A percentile compares a stretch with the other conserved stretches of the same genome.
Conservation (phyloP, 2,888 invertebrate genomes). For the Bellardia bayeri region DNA sequence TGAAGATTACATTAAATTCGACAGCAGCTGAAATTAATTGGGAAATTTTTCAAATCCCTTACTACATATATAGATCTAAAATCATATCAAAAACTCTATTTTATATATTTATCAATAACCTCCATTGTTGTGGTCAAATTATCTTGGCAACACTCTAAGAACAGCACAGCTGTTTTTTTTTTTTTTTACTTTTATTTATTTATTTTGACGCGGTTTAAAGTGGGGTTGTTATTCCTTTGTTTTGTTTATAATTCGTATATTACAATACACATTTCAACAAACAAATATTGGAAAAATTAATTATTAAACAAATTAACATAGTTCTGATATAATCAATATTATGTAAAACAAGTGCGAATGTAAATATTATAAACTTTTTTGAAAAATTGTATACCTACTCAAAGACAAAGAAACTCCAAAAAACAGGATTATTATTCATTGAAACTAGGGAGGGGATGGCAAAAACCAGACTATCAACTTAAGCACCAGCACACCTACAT, state of each 20-base stretch:
- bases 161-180: slow-evolving; percentile 26
- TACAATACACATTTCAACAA: slow-evolving; percentile 37
- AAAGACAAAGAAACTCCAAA: neutral
- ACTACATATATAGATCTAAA: no score
- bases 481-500: slow-evolving; percentile 28
- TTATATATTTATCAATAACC: no score
- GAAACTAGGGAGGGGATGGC: neutral
- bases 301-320: slow-evolving; percentile 2
- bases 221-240: slow-evolving; percentile 23
- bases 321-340: slow-evolving; percentile 3
- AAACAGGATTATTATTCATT: slow-evolving; percentile 20
- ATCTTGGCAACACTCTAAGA: neutral
- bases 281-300: slow-evolving; percentile 12
- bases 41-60: no score
- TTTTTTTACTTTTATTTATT: slow-evolving; percentile 39
- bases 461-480: slow-evolving; percentile 51
- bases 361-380: neutral
- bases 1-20: no score
- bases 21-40: no score
- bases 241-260: slow-evolving; percentile 39
- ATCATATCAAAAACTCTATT: no score
- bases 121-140: neutral
- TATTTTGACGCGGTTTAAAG: neutral
- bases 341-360: slow-evolving; percentile 29
- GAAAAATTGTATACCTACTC: neutral